These are phyloP conservation scores for Pristionchus pacificus DNA, from an alignment of 1,140 invertebrate genomes.

Conservation along the genomic window DNA sequence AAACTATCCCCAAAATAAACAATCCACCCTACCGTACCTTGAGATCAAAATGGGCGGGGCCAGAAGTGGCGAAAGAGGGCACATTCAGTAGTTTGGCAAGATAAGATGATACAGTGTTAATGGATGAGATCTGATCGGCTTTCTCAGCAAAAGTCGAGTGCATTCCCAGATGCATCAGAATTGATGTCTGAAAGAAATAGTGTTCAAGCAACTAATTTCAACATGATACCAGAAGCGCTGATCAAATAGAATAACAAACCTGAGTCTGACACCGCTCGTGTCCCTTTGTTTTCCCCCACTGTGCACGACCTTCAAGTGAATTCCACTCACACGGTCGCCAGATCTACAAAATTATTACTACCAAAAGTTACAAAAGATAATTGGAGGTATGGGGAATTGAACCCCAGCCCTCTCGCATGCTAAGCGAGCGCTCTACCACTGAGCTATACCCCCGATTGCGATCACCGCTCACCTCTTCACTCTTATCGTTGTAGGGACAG, in stretches of 20 bases:
- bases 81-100: conserved; percentile 15
- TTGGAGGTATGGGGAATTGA: neutral
- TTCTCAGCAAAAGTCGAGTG: conserved; percentile 23
- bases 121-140: conserved; percentile 14
- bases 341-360: neutral
- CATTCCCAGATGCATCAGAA: conserved; percentile 24
- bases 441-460: neutral
- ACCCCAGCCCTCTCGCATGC: neutral
- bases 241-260: neutral
- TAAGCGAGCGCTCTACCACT: neutral
- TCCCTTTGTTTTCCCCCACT: conserved; percentile 20
- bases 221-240: neutral
- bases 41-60: conserved; percentile 26
- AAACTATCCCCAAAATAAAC: neutral
- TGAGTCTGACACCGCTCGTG: conserved; percentile 16
- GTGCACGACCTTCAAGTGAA: conserved; percentile 10
- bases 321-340: conserved; percentile 26
- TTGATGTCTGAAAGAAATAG: conserved; percentile 20
- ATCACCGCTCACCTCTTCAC: neutral
- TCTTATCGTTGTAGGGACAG: conserved; percentile 4
- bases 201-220: neutral
- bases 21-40: neutral
- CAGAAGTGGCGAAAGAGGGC: conserved; percentile 15
- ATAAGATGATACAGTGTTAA: conserved; percentile 24
- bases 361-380: neutral